Evolutionary conservation across 1,140 invertebrate genomes (phyloP).

Genomic region (Cotesia chilonis): DNA sequence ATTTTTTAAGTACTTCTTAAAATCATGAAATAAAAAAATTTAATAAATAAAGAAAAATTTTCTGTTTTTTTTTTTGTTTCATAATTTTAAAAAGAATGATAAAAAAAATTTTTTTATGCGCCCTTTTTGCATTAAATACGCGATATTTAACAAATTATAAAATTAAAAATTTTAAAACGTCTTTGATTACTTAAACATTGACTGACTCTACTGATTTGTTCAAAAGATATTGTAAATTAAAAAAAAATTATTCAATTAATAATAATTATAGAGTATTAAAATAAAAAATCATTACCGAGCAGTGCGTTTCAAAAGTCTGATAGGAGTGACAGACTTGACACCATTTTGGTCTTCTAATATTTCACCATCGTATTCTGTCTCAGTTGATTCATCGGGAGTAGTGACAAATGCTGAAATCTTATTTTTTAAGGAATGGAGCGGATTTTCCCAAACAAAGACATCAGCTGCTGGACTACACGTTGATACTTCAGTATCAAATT

Average conservation of each 20-base stretch:
- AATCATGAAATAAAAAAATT: no score
- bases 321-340: conserved; percentile 72
- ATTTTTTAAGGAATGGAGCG: conserved; percentile 65
- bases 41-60: no score
- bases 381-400: conserved; percentile 75
- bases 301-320: conserved; percentile 64
- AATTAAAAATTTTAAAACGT: no score
- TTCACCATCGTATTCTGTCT: conserved; percentile 74
- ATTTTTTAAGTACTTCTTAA: no score
- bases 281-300: conserved; percentile 43
- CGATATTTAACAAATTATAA: no score
- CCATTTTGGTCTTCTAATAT: conserved; percentile 71
- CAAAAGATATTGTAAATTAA: no score
- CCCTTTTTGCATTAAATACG: no score
- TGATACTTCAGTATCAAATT: conserved; percentile 60
- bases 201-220: no score
- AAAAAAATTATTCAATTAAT: background rate
- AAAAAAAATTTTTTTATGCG: no score
- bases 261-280: background rate
- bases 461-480: conserved; percentile 66
- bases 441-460: conserved; percentile 82
- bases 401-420: conserved; percentile 59
- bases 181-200: no score
- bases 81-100: no score
- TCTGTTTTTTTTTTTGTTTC: no score